Evolutionary conservation across 2,888 invertebrate genomes (phyloP).

Genomic region (Fragum whitleyi): DNA sequence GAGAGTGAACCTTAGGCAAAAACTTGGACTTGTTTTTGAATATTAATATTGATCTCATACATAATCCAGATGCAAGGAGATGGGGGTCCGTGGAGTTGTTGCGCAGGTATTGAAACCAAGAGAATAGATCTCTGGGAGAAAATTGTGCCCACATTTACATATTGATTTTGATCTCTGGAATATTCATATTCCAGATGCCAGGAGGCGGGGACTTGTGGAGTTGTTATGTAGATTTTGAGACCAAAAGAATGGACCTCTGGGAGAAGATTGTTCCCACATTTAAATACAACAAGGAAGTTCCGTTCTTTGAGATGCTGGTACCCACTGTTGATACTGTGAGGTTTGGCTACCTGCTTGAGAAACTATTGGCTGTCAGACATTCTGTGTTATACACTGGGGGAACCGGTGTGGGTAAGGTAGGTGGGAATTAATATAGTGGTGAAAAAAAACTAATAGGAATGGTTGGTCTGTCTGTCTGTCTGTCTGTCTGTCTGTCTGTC

Average conservation of each 20-base stretch:
- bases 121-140: no score
- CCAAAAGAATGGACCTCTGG: conserved; percentile 92
- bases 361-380: conserved; percentile 90
- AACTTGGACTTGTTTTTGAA: no score
- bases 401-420: conserved; percentile 93
- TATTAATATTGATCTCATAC: no score
- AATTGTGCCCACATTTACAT: no score
- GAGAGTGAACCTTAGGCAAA: no score
- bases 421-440: conserved; percentile 4
- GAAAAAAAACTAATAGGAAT: no score
- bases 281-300: conserved; percentile 89
- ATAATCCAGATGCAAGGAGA: conserved; percentile 89
- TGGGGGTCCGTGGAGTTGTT: conserved; percentile 88
- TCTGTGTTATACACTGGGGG: conserved; percentile 96
- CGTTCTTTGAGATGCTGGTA: conserved; percentile 95
- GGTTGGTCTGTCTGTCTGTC: no score
- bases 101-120: background rate
- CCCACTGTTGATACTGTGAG: conserved; percentile 96
- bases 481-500: no score
- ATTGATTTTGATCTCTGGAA: no score
- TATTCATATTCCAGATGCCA: conserved; percentile 88
- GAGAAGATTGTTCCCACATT: conserved; percentile 91
- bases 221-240: conserved; percentile 90
- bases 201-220: conserved; percentile 91
- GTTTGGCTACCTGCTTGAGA: conserved; percentile 92